Evolutionary conservation across 1,140 invertebrate genomes (phyloP).

Genomic region (Sarcophaga peregrina): DNA sequence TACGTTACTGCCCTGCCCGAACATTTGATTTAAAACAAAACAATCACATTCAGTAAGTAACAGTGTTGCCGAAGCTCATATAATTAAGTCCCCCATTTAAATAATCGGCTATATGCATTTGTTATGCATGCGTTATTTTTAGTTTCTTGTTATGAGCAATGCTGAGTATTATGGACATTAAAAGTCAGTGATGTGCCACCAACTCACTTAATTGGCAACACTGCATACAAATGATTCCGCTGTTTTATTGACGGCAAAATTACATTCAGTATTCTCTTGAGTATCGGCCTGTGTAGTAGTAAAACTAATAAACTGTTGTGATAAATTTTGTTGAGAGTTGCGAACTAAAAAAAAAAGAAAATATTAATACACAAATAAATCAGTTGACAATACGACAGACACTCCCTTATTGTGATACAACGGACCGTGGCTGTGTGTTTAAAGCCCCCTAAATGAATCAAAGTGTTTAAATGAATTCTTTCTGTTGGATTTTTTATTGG

Average conservation of each 20-base stretch:
- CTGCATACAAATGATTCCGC: background rate
- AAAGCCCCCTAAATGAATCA: background rate
- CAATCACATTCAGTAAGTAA: background rate
- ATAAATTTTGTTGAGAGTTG: background rate
- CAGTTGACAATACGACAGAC: no score
- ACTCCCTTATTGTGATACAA: background rate
- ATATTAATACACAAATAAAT: background rate
- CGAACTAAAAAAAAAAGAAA: background rate
- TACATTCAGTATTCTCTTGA: constrained; percentile 24
- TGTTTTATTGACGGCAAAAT: background rate
- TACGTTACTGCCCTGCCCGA: constrained; percentile 31
- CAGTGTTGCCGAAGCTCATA: background rate
- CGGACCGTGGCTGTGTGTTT: background rate
- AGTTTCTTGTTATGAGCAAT: no score
- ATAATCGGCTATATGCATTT: no score
- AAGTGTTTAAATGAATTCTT: background rate
- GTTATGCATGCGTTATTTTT: no score
- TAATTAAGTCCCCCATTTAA: no score
- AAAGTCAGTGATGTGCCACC: background rate
- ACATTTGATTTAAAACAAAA: constrained; percentile 15
- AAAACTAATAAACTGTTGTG: background rate
- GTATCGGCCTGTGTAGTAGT: constrained; percentile 9
- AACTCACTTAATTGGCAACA: background rate
- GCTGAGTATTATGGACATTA: no score
- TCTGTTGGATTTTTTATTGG: background rate